Percentiles rank a stretch among this genome's conserved stretches.
These are phyloP conservation scores for Trypoxylus dichotomus DNA, from an alignment of 1,140 invertebrate genomes.

Conservation along the genomic window DNA sequence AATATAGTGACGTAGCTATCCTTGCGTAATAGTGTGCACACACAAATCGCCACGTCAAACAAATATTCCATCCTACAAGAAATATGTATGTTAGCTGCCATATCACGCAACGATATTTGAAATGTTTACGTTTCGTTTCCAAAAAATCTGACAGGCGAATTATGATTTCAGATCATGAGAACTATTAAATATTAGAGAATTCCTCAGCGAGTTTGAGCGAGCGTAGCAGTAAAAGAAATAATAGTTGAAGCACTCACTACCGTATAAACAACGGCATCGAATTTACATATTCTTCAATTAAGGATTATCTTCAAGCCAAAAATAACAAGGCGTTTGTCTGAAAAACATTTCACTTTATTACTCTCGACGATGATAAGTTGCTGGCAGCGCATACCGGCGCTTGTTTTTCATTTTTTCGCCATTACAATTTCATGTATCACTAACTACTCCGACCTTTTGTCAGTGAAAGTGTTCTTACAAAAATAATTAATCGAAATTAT, in stretches of 20 bases:
- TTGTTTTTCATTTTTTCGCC: conserved; percentile 17
- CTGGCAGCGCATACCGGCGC: background rate
- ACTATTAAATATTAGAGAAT: background rate
- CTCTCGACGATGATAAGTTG: conserved; percentile 30
- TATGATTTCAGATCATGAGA: background rate
- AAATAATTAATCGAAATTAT: no score
- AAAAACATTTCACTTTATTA: conserved; percentile 36
- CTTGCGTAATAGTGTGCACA: no score
- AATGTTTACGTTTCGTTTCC: background rate
- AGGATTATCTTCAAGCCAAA: conserved; percentile 33
- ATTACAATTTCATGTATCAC: conserved; percentile 19
- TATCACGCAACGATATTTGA: background rate
- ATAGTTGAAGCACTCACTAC: conserved; percentile 31
- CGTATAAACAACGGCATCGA: conserved; percentile 35
- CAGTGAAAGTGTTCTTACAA: background rate
- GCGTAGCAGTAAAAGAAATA: conserved; percentile 35
- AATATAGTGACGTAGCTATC: no score
- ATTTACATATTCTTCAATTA: conserved; percentile 36
- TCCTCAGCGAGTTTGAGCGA: background rate
- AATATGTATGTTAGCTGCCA: background rate
- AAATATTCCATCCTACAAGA: background rate
- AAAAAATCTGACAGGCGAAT: background rate
- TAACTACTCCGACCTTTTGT: background rate
- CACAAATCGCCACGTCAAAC: background rate
- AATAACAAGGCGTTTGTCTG: conserved; percentile 38